These are phyloP conservation scores for Drosophila sturtevanti DNA, from an alignment of 1,140 invertebrate species.

Conservation along the genomic window DNA sequence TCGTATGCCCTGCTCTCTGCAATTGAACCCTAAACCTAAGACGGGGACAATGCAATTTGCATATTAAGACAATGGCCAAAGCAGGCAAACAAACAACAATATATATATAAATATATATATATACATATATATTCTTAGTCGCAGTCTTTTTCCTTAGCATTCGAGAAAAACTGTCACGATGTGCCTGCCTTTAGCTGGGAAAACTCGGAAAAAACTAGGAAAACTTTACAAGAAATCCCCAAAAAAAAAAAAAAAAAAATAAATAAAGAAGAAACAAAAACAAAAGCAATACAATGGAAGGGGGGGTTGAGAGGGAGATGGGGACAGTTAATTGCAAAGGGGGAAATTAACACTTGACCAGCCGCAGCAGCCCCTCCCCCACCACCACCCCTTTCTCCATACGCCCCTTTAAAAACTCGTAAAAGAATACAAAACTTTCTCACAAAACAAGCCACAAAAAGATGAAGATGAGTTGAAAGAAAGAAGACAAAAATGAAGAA, in stretches of 20 bases:
- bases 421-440: background rate
- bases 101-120: background rate
- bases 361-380: too few species aligned
- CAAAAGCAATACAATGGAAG: background rate
- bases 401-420: background rate
- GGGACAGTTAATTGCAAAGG: constrained; percentile 59
- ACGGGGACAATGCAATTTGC: constrained; percentile 68
- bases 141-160: constrained; percentile 13
- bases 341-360: constrained; percentile 68
- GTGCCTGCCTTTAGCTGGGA: background rate
- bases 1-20: constrained; percentile 10
- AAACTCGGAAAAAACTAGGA: background rate
- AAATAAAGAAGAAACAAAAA: background rate
- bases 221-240: background rate
- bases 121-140: background rate
- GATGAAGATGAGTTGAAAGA: constrained; percentile 8
- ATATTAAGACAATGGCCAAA: constrained; percentile 67
- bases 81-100: background rate
- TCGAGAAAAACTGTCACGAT: constrained; percentile 3
- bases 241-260: background rate
- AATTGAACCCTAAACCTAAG: constrained; percentile 36
- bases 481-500: background rate
- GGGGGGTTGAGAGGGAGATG: background rate
- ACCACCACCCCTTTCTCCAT: too few species aligned
- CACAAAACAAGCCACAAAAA: constrained; percentile 26